A percentile compares a stretch with the other conserved stretches of the same genome.
Evolutionary conservation across 2,888 invertebrate species (phyloP).

Genomic region (Vesta saturnalis): DNA sequence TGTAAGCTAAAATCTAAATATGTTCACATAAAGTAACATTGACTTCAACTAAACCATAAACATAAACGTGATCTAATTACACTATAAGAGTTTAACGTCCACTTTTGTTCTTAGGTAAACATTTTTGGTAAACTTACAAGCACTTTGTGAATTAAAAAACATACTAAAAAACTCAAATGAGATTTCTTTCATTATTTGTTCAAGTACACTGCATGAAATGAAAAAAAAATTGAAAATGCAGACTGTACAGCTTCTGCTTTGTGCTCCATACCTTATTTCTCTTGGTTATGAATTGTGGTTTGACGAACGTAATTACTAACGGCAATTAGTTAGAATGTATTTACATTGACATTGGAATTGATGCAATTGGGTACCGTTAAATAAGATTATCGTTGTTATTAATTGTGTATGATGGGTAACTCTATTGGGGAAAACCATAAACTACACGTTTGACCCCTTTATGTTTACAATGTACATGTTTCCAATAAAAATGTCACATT

Average conservation of each 20-base stretch:
- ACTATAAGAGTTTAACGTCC: too few species aligned
- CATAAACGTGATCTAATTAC: too few species aligned
- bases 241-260: too few species aligned
- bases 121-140: too few species aligned
- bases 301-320: background rate
- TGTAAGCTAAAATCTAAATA: background rate
- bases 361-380: conserved; percentile 59
- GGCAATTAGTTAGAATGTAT: conserved; percentile 11
- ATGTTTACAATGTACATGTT: conserved; percentile 45
- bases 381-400: conserved; percentile 61
- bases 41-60: too few species aligned
- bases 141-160: too few species aligned
- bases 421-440: conserved; percentile 56
- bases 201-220: too few species aligned
- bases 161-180: too few species aligned
- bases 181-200: too few species aligned
- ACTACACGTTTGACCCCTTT: conserved; percentile 55
- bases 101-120: too few species aligned
- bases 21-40: background rate
- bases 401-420: conserved; percentile 60
- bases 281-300: background rate
- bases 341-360: conserved; percentile 48
- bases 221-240: too few species aligned
- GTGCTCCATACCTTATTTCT: background rate
- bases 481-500: conserved; percentile 59